Percentiles rank a stretch among this genome's conserved stretches.
phyloP scores from a whole-genome alignment of 2,113 vertebrate genomes.

The Callaeas wilsoni region DNA sequence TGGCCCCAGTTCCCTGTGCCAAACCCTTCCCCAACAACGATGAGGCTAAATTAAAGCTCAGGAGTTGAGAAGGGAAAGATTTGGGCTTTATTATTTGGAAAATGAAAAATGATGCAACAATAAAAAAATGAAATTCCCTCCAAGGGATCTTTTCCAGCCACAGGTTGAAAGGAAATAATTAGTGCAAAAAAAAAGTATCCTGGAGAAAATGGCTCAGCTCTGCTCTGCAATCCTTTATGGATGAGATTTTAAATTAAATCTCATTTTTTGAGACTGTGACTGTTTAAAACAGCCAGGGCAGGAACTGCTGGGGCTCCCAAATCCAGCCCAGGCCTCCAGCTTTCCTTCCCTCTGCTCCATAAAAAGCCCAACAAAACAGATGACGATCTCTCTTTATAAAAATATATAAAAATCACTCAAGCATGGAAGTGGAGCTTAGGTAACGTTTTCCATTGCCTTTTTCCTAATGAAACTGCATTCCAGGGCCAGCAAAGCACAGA shows the following conservation, averaged over 20 bases:
- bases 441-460: conserved; percentile 44
- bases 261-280: background rate
- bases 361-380: background rate
- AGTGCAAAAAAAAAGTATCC: background rate
- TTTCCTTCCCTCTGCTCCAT: background rate
- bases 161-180: background rate
- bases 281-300: background rate
- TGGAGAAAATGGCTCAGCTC: background rate
- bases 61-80: background rate
- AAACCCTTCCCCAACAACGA: background rate
- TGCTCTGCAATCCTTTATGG: background rate
- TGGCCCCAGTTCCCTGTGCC: background rate
- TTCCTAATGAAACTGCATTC: background rate
- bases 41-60: background rate
- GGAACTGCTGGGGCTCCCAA: background rate
- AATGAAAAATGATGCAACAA: background rate
- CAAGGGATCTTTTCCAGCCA: background rate
- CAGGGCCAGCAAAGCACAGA: background rate
- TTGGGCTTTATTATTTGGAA: background rate
- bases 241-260: background rate
- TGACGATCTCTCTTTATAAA: background rate
- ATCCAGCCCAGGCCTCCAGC: background rate
- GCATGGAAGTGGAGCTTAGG: background rate
- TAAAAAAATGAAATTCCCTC: background rate
- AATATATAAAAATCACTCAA: background rate